phyloP scores from a whole-genome alignment of 64 coral and sea anemone species.

The Cladopsammia gracilis region DNA sequence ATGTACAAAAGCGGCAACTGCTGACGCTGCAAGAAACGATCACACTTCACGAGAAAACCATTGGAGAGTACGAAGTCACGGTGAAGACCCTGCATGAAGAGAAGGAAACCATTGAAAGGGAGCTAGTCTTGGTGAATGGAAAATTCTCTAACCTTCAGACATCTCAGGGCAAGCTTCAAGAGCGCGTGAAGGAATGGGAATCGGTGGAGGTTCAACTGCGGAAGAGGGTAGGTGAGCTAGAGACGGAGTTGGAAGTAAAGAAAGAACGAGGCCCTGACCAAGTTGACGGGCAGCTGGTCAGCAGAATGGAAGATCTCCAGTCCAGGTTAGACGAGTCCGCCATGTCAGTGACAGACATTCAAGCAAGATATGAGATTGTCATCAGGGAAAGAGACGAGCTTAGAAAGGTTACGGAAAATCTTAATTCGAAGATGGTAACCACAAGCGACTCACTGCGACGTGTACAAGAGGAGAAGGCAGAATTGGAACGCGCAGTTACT shows the following conservation, averaged over 20 bases:
- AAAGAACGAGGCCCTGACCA: conserved; percentile 57
- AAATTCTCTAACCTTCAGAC: conserved; percentile 39
- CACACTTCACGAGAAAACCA: conserved; percentile 53
- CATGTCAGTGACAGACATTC: conserved; percentile 63
- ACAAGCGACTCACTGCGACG: conserved; percentile 52
- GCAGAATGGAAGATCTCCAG: conserved; percentile 82
- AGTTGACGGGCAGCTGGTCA: conserved; percentile 64
- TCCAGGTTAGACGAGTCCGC: conserved; percentile 60
- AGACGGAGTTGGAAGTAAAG: conserved; percentile 49
- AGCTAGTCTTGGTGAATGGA: conserved; percentile 39
- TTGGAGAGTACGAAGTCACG: conserved; percentile 37
- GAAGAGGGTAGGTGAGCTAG: conserved; percentile 66
- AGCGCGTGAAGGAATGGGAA: conserved; percentile 77
- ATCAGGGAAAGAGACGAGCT: conserved; percentile 85
- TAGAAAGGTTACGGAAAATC: conserved; percentile 70
- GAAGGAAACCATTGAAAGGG: conserved; percentile 45
- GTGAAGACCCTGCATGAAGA: conserved; percentile 34
- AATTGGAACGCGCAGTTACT: conserved; percentile 38
- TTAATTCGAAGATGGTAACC: conserved; percentile 67
- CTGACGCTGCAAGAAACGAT: conserved; percentile 52
- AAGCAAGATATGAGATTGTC: conserved; percentile 73
- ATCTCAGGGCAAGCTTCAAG: conserved; percentile 61
- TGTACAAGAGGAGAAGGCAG: conserved; percentile 56
- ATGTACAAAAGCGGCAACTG: conserved; percentile 56
- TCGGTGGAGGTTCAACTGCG: conserved; percentile 69